Evolutionary conservation across 2,888 invertebrate genomes (phyloP), one percentile per base, ranked within the genome.

Genomic region (Drosophila lacicola): DNA sequence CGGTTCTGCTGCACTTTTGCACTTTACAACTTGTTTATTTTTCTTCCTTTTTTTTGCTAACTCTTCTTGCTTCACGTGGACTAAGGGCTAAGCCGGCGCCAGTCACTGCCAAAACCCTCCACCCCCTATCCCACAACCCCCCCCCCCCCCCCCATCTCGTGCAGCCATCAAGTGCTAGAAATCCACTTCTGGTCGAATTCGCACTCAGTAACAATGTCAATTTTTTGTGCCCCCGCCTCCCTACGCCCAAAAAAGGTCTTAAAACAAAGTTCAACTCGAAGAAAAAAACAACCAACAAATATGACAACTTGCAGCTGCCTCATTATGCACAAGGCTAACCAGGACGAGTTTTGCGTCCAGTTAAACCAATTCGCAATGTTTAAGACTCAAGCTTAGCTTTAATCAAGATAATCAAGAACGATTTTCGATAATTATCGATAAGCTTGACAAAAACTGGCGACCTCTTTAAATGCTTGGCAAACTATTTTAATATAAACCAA

Each of bases 1-100:
- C 60, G 37, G 25, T 25, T 36, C 46, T 11, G 42, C 51, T 64
- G 64, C 72, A 66, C 53, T 55, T 55, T 66, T 74, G 71, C 75
- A 75, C 71, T 75, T 76, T 68, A 74, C 71, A 76, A 68, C 74
- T 76, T 76, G 64, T 57, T 71, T 29, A 29, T 29, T 29, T 8
- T 29, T 29, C 8, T 29, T 29, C 29, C n/a, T n/a, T 29, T 29
- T 29, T 75, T 70, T 29, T 62, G 51, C 56, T 55, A 65, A 41
- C 53, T 39, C 65, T 36, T 29, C 21, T 39, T 57, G 57, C 17
- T 44, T 14, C 44, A 53, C 60, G 57, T 50, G 44, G 45, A 55
- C 44, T 37, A 56, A 58, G 71, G 58, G 69, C 42, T 64, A 58
- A 71, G 64, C 57, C 69, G 63, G 37, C 41, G 64, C 55, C 63